Evolutionary conservation across 2,888 invertebrate species (phyloP).

Genomic region (Xestoiulus laeticollis): DNA sequence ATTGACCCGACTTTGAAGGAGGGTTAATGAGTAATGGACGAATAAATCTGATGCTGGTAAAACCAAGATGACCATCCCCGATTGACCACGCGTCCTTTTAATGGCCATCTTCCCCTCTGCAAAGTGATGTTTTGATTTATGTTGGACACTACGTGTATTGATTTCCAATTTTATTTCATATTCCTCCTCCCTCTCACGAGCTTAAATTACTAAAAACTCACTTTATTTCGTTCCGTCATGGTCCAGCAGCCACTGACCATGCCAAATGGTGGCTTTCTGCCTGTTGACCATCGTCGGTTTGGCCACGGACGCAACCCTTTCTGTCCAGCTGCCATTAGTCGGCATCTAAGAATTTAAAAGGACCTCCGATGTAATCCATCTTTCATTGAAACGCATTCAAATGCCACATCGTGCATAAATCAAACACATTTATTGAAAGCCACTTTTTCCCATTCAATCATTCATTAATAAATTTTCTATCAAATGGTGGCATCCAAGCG

Average conservation of each 20-base stretch:
- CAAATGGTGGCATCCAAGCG: conserved; percentile 4
- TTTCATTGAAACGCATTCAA: conserved; percentile 32
- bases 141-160: conserved; percentile 8
- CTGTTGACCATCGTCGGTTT: conserved; percentile 23
- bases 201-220: conserved; percentile 13
- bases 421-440: conserved; percentile 3
- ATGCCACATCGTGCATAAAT: not conserved
- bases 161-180: conserved; percentile 22
- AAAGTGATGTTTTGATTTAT: conserved; percentile 20
- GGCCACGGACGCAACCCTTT: conserved; percentile 11
- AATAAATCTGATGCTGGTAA: not conserved
- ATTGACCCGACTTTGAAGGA: not conserved
- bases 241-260: conserved; percentile 11
- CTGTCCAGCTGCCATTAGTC: conserved; percentile 34
- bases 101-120: conserved; percentile 12
- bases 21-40: not conserved
- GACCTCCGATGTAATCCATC: conserved; percentile 28
- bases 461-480: conserved; percentile 37
- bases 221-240: not conserved
- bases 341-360: conserved; percentile 34
- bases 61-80: not conserved
- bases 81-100: not conserved
- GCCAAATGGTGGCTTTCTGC: conserved; percentile 13
- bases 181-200: not conserved
- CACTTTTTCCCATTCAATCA: conserved; percentile 23